Conservation (phyloP, 2,888 invertebrate species). For the Cyclophora punctaria region DNA sequence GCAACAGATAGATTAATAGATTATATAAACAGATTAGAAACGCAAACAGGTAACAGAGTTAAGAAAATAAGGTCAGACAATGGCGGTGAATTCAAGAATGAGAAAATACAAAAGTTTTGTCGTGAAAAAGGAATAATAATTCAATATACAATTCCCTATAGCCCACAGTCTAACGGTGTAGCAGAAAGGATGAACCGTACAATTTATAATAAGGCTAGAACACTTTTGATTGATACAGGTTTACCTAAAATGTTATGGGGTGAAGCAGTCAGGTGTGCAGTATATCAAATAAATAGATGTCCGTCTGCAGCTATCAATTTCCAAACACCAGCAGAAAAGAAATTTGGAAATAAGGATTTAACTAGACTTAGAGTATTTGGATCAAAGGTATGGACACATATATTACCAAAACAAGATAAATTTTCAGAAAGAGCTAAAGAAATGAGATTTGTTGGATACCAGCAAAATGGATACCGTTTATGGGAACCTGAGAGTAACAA, state of each 20-base stretch:
- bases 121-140: neutral
- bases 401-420: constrained; percentile 2
- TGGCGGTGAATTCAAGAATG: constrained; percentile 5
- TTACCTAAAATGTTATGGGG: constrained; percentile 15
- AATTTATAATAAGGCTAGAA: neutral
- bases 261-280: constrained; percentile 11
- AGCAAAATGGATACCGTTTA: constrained; percentile 5
- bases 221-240: constrained; percentile 8
- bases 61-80: constrained; percentile 13
- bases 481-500: constrained; percentile 7
- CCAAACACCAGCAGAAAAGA: neutral
- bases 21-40: constrained; percentile 12
- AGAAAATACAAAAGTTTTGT: neutral
- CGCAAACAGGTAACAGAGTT: constrained; percentile 6
- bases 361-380: constrained; percentile 2
- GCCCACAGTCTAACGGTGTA: constrained; percentile 2
- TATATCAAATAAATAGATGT: constrained; percentile 12
- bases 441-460: constrained; percentile 10
- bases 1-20: constrained; percentile 10
- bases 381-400: constrained; percentile 2
- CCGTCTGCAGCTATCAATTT: constrained; percentile 9
- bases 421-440: constrained; percentile 1
- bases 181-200: constrained; percentile 4
- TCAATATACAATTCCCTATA: neutral
- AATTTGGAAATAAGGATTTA: neutral